Evolutionary conservation across 2,888 invertebrate species (phyloP).

Genomic region (Synanthedon formicaeformis): DNA sequence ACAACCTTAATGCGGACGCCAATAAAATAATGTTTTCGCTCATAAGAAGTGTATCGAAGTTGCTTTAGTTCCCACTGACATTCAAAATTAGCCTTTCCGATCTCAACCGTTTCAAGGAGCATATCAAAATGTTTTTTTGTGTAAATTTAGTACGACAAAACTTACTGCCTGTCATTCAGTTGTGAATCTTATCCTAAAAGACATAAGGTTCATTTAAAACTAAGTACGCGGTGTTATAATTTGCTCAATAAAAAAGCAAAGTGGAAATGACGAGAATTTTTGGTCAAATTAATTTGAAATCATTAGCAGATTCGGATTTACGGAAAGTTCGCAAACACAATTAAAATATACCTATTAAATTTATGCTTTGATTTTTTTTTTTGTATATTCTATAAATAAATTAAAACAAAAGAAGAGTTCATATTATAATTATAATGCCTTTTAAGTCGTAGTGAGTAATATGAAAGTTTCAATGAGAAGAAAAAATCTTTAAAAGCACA

Average conservation of each 20-base stretch:
- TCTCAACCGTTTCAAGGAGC: constrained; percentile 2
- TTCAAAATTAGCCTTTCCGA: constrained; percentile 20
- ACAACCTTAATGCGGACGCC: constrained; percentile 24
- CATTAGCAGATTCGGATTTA: not conserved
- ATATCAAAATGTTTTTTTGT: not conserved
- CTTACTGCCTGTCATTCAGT: not conserved
- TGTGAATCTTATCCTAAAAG: not conserved
- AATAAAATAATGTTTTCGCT: constrained; percentile 25
- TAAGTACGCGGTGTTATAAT: not conserved
- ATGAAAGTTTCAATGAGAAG: too few species aligned
- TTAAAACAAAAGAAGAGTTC: too few species aligned
- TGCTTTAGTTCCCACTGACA: constrained; percentile 13
- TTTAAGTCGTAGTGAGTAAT: too few species aligned
- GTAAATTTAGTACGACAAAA: too few species aligned
- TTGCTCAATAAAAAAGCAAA: not conserved
- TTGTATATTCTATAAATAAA: too few species aligned
- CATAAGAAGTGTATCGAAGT: constrained; percentile 17
- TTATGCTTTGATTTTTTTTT: too few species aligned
- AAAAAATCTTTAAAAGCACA: too few species aligned
- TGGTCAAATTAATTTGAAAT: not conserved
- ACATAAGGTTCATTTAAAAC: not conserved
- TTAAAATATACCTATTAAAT: too few species aligned
- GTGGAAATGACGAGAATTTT: not conserved
- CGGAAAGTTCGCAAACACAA: not conserved
- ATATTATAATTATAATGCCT: too few species aligned